Percentiles rank a stretch among this genome's conserved stretches.
Evolutionary conservation across 2,797 vertebrate species (phyloP).

Genomic region (Pangasius macronema): DNA sequence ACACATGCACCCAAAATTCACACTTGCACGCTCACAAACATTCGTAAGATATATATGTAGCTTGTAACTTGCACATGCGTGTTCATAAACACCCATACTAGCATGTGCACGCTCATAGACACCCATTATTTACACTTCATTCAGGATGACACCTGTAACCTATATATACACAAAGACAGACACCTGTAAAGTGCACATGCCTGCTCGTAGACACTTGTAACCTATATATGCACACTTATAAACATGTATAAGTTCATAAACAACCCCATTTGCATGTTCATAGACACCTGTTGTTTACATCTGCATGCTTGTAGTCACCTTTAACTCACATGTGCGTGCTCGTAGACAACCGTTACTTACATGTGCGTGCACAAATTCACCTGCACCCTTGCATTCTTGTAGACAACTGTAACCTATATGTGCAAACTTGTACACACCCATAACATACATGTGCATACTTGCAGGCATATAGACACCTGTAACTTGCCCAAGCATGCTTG

Average conservation of each 20-base stretch:
- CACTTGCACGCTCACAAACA: not conserved
- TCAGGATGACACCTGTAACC: not conserved
- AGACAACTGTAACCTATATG: conserved; percentile 45
- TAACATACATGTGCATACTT: not conserved
- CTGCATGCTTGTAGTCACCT: not conserved
- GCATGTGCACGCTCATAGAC: not conserved
- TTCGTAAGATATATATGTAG: not conserved
- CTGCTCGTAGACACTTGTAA: not conserved
- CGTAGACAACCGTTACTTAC: conserved; percentile 41
- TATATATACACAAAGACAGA: not conserved
- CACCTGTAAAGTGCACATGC: not conserved
- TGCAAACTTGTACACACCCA: not conserved
- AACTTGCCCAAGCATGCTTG: not conserved
- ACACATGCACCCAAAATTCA: not conserved
- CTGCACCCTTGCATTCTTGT: no score
- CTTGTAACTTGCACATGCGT: not conserved
- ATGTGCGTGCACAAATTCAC: no score
- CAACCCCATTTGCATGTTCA: not conserved
- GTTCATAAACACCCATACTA: not conserved
- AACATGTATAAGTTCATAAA: not conserved
- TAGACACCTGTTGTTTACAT: conserved; percentile 48
- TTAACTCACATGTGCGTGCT: not conserved
- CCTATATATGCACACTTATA: conserved; percentile 7
- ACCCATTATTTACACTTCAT: not conserved
- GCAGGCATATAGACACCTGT: not conserved